Conservation (phyloP, 30 jellyfish, hydroid and myxozoan genomes). For the Nemopilema nomurai region DNA sequence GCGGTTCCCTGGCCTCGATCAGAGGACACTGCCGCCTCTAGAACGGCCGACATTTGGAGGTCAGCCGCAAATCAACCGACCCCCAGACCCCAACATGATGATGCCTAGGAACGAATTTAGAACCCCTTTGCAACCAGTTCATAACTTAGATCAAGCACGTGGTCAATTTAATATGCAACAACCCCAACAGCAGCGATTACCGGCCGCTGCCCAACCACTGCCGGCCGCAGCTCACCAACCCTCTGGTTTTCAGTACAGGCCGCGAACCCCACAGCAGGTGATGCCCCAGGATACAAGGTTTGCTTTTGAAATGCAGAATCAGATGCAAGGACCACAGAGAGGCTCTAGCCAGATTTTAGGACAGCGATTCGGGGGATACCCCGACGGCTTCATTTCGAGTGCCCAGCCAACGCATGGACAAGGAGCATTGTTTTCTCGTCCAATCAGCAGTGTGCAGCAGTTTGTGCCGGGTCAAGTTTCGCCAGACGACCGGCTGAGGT, state of each 20-base stretch:
- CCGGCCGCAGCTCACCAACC: slow-evolving; percentile 1
- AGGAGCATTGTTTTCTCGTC: neutral
- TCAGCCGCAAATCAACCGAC: slow-evolving; percentile 28
- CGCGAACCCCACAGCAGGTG: slow-evolving; percentile 11
- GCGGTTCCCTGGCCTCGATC: slow-evolving; percentile 9
- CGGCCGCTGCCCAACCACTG: neutral
- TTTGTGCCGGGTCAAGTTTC: neutral
- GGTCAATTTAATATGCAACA: slow-evolving; percentile 5
- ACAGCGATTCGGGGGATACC: neutral
- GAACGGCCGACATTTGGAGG: slow-evolving; percentile 3
- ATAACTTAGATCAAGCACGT: slow-evolving; percentile 7
- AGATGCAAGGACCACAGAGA: slow-evolving; percentile 13
- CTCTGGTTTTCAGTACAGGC: slow-evolving; percentile 8
- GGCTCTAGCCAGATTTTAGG: slow-evolving; percentile 5
- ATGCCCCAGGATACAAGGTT: slow-evolving; percentile 19
- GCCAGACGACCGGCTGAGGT: neutral
- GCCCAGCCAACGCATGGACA: slow-evolving; percentile 27
- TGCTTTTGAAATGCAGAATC: slow-evolving; percentile 13
- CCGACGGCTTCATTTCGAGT: neutral
- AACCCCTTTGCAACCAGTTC: slow-evolving; percentile 30
- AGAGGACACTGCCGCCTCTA: slow-evolving; percentile 4
- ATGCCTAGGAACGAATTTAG: slow-evolving; percentile 27
- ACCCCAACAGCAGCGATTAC: slow-evolving; percentile 11
- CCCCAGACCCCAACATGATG: slow-evolving; percentile 10
- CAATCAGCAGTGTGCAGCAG: neutral